Conservation (phyloP, 2,113 vertebrate genomes). For the Tamias sibiricus region DNA sequence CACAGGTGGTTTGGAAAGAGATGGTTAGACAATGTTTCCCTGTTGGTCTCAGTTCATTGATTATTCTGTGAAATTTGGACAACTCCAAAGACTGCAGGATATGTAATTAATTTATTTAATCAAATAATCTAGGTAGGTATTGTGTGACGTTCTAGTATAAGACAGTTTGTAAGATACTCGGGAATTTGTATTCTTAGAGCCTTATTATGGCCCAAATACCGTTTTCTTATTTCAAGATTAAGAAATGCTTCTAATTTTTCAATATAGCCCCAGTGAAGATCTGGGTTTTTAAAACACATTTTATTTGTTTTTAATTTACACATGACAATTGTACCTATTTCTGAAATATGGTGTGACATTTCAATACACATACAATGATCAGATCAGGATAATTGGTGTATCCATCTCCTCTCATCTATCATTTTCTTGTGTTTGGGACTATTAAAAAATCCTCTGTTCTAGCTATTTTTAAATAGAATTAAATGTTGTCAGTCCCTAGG, state of each 20-base stretch:
- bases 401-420: background rate
- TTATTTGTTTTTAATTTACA: background rate
- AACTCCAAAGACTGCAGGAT: background rate
- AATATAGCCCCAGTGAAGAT: background rate
- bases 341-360: background rate
- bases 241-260: background rate
- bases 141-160: background rate
- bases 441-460: background rate
- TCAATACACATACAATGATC: background rate
- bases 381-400: background rate
- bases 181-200: background rate
- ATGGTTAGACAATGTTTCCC: background rate
- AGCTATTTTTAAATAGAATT: background rate
- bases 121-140: background rate
- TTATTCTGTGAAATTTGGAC: background rate
- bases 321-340: background rate
- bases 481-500: background rate
- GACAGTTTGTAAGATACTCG: background rate
- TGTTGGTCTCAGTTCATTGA: background rate
- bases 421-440: background rate
- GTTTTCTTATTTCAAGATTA: background rate
- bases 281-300: background rate
- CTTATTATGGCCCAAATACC: constrained; percentile 1
- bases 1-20: background rate
- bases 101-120: background rate